phyloP scores from a whole-genome alignment of 2,888 invertebrate species.

The Orchesella flavescens region DNA sequence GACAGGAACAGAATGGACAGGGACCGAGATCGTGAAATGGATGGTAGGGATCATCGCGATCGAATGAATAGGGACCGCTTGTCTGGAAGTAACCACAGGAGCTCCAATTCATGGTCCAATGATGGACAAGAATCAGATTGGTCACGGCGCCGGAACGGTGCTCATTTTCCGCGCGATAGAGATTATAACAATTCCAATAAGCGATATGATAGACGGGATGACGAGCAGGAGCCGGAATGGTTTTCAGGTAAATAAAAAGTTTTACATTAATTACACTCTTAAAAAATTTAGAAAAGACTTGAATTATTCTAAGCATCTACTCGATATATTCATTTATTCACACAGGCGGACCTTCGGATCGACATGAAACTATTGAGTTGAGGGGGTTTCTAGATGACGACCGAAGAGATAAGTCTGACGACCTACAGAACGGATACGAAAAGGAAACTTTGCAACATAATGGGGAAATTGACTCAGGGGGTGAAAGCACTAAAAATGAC shows the following conservation, averaged over 20 bases:
- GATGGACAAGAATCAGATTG: slow-evolving; percentile 50
- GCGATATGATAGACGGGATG: slow-evolving; percentile 75
- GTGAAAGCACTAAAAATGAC: slow-evolving; percentile 60
- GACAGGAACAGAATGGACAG: slow-evolving; percentile 47
- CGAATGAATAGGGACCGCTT: slow-evolving; percentile 46
- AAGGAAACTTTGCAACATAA: slow-evolving; percentile 38
- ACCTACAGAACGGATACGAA: slow-evolving; percentile 11
- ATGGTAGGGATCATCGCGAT: slow-evolving; percentile 56
- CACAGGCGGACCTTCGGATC: slow-evolving; percentile 89
- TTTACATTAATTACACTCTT: too few relatives aligned
- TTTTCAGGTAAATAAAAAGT: slow-evolving; percentile 75
- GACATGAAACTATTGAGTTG: slow-evolving; percentile 92
- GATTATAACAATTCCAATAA: slow-evolving; percentile 48
- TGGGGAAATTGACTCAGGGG: slow-evolving; percentile 57
- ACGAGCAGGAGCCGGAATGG: slow-evolving; percentile 92
- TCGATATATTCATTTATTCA: too few relatives aligned
- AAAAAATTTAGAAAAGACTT: too few relatives aligned
- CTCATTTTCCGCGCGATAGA: slow-evolving; percentile 58
- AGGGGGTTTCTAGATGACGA: slow-evolving; percentile 88
- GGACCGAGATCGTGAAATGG: slow-evolving; percentile 15
- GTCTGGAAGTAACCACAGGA: slow-evolving; percentile 50
- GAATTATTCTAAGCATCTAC: too few relatives aligned
- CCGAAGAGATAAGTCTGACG: slow-evolving; percentile 60
- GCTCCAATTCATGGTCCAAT: slow-evolving; percentile 52
- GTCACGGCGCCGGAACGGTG: slow-evolving; percentile 55